Conservation (phyloP, 2,888 invertebrate species). For the Melinopterus prodromus region DNA sequence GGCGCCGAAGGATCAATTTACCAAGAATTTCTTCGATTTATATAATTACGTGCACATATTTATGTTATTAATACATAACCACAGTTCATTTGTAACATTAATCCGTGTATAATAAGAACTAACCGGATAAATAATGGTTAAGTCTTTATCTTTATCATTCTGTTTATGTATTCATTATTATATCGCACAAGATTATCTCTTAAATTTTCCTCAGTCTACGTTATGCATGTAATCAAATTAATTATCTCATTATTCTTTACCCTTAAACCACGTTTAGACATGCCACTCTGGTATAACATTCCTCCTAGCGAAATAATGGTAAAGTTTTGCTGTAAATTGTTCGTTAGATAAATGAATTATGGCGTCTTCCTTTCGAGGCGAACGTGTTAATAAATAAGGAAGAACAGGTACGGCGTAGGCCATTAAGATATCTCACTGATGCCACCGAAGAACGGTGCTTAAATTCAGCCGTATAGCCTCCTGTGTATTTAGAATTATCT, state of each 20-base stretch:
- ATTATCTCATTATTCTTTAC: no score
- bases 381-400: conserved; percentile 4
- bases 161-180: no score
- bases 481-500: not conserved
- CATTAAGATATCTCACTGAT: not conserved
- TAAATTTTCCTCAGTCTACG: no score
- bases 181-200: no score
- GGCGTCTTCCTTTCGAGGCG: not conserved
- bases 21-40: not conserved
- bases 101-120: no score
- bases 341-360: not conserved
- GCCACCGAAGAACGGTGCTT: not conserved
- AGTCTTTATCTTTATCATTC: no score
- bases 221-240: no score
- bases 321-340: not conserved
- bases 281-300: no score
- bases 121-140: no score
- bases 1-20: not conserved
- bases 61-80: not conserved
- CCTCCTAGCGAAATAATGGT: not conserved
- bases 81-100: not conserved
- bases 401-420: not conserved
- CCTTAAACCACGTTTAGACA: no score
- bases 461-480: not conserved
- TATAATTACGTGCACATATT: not conserved